phyloP scores from a whole-genome alignment of 2,888 invertebrate genomes.

The Teinopalpus imperialis region DNA sequence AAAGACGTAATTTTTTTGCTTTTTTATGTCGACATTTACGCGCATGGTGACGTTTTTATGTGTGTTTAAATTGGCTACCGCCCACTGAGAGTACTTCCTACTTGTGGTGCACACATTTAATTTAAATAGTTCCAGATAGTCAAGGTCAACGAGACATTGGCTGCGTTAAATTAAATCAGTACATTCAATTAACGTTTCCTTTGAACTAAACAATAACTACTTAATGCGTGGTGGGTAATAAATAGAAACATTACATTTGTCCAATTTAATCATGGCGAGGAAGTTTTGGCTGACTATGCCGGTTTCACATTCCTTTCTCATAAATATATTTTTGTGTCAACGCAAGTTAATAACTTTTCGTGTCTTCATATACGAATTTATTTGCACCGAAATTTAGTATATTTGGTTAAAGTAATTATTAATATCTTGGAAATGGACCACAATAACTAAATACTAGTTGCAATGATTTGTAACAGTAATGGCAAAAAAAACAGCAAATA shows the following conservation, averaged over 20 bases:
- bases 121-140: constrained; percentile 4
- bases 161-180: neutral
- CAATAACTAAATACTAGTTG: no score
- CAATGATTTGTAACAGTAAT: no score
- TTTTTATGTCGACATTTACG: constrained; percentile 7
- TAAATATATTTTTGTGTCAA: no score
- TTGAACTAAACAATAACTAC: constrained; percentile 1
- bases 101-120: constrained; percentile 1
- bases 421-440: no score
- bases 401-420: no score
- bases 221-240: neutral
- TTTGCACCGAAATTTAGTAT: no score
- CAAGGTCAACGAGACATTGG: constrained; percentile 6
- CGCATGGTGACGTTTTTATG: neutral
- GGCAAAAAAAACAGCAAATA: no score
- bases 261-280: neutral
- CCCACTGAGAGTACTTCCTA: constrained; percentile 5
- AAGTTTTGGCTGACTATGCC: no score
- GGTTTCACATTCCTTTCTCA: no score
- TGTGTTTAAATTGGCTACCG: constrained; percentile 3
- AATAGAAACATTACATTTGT: neutral
- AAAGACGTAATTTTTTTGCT: constrained; percentile 10
- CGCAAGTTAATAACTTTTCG: no score
- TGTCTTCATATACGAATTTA: no score
- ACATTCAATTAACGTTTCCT: constrained; percentile 19